Conservation (phyloP, 2,888 invertebrate genomes). For the Ligdia adustata region DNA sequence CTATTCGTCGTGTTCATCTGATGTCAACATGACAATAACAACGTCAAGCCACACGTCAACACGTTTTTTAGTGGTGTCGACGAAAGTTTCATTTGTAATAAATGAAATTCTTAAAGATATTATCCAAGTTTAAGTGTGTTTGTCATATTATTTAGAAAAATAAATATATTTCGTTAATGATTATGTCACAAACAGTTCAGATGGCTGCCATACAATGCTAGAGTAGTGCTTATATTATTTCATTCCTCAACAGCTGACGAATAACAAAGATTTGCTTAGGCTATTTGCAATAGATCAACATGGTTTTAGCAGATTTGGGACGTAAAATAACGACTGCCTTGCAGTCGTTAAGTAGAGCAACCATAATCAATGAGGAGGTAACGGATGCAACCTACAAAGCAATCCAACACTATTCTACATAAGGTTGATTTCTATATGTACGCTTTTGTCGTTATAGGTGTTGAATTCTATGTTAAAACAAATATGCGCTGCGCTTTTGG, state of each 20-base stretch:
- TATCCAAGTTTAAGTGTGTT: conserved; percentile 15
- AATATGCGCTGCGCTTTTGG: conserved; percentile 97
- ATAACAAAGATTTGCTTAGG: conserved; percentile 35
- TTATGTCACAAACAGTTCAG: conserved; percentile 44
- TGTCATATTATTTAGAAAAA: neutral
- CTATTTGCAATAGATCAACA: conserved; percentile 76
- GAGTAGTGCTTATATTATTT: conserved; percentile 23
- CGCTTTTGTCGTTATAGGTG: conserved; percentile 84
- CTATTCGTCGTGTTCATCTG: conserved; percentile 59
- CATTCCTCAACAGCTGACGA: conserved; percentile 49
- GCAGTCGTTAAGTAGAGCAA: conserved; percentile 98
- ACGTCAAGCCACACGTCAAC: conserved; percentile 26
- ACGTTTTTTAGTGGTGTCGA: conserved; percentile 17
- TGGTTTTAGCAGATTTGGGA: conserved; percentile 99
- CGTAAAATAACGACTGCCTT: conserved; percentile 99
- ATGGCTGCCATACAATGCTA: conserved; percentile 17
- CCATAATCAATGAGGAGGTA: conserved; percentile 99
- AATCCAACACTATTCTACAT: neutral
- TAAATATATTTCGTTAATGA: conserved; percentile 25
- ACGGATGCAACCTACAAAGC: neutral
- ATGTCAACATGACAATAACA: conserved; percentile 49
- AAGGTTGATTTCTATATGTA: neutral
- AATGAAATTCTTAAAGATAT: conserved; percentile 9
- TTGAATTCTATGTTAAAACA: conserved; percentile 99
- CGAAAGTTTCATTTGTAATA: conserved; percentile 8